phyloP scores from a whole-genome alignment of 2,888 invertebrate genomes.

The Ecliptopera silaceata region DNA sequence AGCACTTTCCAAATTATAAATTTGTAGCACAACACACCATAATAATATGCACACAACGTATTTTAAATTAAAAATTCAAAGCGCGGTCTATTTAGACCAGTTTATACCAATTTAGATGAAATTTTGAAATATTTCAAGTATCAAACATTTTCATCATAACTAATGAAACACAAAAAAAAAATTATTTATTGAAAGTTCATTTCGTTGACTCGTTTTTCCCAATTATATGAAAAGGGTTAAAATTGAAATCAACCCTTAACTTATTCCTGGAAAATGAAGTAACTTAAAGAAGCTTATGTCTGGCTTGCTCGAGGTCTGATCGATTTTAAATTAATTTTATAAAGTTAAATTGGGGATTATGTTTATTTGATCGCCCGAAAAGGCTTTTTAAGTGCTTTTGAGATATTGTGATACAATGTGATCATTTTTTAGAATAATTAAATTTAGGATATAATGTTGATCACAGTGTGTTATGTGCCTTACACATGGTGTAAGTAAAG shows the following conservation, averaged over 20 bases:
- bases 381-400: slow-evolving; percentile 31
- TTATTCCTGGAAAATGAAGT: slow-evolving; percentile 58
- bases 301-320: slow-evolving; percentile 69
- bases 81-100: too few species aligned
- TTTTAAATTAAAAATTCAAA: too few species aligned
- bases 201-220: not conserved
- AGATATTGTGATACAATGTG: slow-evolving; percentile 43
- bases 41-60: too few species aligned
- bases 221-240: not conserved
- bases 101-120: not conserved
- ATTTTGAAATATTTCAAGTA: too few species aligned
- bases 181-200: not conserved
- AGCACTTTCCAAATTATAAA: too few species aligned
- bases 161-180: not conserved
- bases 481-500: too few species aligned
- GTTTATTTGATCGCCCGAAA: slow-evolving; percentile 64
- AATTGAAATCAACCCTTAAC: slow-evolving; percentile 68
- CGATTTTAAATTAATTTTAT: slow-evolving; percentile 79
- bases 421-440: not conserved
- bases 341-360: slow-evolving; percentile 82
- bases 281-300: slow-evolving; percentile 53
- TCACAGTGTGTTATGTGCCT: too few species aligned
- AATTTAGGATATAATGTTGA: too few species aligned
- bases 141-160: too few species aligned
- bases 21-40: too few species aligned